Conservation (phyloP, 1,140 invertebrate species). For the Telenomus remus region DNA sequence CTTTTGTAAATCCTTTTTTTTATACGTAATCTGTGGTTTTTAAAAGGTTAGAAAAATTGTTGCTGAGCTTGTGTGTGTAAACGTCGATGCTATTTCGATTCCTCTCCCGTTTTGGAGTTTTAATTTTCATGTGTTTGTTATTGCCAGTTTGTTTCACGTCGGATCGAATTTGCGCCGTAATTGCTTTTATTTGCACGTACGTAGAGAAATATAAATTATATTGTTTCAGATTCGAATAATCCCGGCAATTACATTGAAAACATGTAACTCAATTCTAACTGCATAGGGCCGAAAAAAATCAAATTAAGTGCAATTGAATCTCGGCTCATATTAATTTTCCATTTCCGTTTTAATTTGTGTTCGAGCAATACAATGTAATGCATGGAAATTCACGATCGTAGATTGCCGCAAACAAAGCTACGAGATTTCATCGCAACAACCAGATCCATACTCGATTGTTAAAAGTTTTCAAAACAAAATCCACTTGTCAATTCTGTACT, state of each 20-base stretch:
- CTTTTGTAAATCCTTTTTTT: too few relatives aligned
- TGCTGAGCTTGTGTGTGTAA: too few relatives aligned
- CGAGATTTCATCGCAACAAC: background rate
- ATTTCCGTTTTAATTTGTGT: constrained; percentile 29
- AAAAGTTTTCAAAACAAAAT: too few relatives aligned
- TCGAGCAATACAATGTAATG: constrained; percentile 17
- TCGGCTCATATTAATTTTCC: constrained; percentile 33
- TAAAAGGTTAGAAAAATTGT: too few relatives aligned
- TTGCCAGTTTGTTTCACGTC: constrained; percentile 17
- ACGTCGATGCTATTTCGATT: constrained; percentile 9
- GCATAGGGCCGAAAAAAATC: constrained; percentile 20
- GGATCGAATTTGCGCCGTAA: constrained; percentile 35
- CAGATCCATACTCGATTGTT: background rate
- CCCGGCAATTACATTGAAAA: constrained; percentile 32
- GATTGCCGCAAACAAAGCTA: background rate
- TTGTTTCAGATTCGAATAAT: constrained; percentile 32
- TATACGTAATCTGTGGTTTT: too few relatives aligned
- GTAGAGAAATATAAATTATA: constrained; percentile 38
- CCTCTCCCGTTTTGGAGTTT: background rate
- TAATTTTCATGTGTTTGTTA: constrained; percentile 16
- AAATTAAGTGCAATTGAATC: constrained; percentile 44
- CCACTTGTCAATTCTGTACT: too few relatives aligned
- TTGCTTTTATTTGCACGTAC: constrained; percentile 31
- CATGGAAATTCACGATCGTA: constrained; percentile 7
- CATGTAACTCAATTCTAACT: constrained; percentile 39